Base-by-base conservation (phyloP, 2,113 vertebrate species). In the Nipponia nippon region DNA sequence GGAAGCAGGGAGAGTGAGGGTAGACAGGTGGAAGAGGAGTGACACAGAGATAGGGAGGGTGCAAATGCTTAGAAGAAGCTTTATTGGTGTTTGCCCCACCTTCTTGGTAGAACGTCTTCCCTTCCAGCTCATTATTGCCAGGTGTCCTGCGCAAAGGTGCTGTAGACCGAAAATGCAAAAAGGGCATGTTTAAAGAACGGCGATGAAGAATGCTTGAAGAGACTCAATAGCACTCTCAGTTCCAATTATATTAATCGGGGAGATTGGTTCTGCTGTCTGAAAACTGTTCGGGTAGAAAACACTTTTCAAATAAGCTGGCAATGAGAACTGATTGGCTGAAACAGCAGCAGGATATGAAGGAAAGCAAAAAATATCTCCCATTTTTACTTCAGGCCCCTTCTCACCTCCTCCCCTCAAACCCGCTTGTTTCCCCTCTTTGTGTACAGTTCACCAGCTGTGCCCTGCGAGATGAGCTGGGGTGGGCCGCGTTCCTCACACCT, bases 401-500 rank as follows among this genome's bases (percentile, higher is more conserved):
- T 88, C 86, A 66, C 42, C 56, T 95, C 69, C 83, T 83, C 79
- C 36, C 12, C 32, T 36, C 10, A 9, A 44, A 63, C 79, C 12
- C 3, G 12, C 53, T 93, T 52, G 30, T 58, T 69, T 82, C 81
- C 36, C 81, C 72, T 72, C 66, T 91, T 87, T 76, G 80, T 92
- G 89, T 89, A 84, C 95, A 80, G 90, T 79, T 85, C 61, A 46
- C 82, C 95, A 97, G 94, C 93, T 91, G 93, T 40, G 95, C 71
- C 84, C 92, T 80, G 81, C 0, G 4, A 52, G 82, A 69, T n/a
- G 91, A 95, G 91, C 83, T 4, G 15, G 85, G 91, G 92, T 66
- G 89, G 96, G 90, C 86, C 0, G 0, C 86, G 84, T 89, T 92
- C 95, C 97, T 98, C 94, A 67, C 98, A 96, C 97, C 77, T 80